Base-by-base conservation (phyloP, 2,888 invertebrate genomes). In the Julus scandinavius region DNA sequence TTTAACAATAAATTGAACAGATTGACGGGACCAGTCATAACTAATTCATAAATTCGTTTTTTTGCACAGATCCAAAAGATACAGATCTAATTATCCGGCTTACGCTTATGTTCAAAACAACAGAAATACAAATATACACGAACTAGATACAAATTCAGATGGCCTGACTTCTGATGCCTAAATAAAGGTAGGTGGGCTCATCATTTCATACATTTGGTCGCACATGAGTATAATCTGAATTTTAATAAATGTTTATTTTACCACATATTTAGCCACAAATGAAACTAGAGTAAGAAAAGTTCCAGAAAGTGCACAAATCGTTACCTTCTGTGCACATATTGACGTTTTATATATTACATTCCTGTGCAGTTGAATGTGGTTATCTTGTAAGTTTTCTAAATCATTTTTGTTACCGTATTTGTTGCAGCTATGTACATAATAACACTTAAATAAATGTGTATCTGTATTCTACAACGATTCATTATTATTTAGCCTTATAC, bases 71-170 rank as follows among this genome's bases (percentile, higher is more conserved):
- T 72, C 72, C 72, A 72, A 72, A 29, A 72, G 72, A 11, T 72
- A 72, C 29, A 72, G 20, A 29, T 72, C 72, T 29, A 72, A 72
- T 72, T 72, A 72, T 72, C 72, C 72, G 11, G 72, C n/a, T 72
- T 72, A 72, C 29, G 72, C 72, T 72, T 72, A 72, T 72, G 72
- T 72, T 7, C 72, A 72, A 72, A 72, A 29, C 9, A 72, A 29
- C 72, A 72, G 72, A 29, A 72, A 72, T n/a, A 72, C 29, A 29
- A 72, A 72, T n/a, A 72, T 72, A 20, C 72, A 72, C 72, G 72
- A 72, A n/a, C 72, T 72, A 7, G 72, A 72, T 3, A 72, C 72
- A n/a, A 72, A 72, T 72, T 72, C 72, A n/a, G 72, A 72, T 20
- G 72, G 72, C 7, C 6, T 72, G 29, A 29, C 29, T 29, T 72